Conservation (phyloP, 2,797 vertebrate genomes). For the Crocidura indochinensis region DNA sequence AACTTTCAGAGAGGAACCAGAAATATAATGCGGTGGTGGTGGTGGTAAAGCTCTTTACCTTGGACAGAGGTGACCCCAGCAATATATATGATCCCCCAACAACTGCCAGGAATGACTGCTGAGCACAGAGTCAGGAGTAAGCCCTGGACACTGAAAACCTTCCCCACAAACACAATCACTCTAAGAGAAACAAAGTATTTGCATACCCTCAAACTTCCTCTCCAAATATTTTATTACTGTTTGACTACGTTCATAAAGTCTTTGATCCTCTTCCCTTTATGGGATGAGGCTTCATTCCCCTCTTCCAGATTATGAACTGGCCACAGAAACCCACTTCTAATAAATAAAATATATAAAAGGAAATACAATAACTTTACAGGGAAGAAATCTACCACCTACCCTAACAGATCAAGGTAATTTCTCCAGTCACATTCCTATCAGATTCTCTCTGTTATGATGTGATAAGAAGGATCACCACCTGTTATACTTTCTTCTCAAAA, state of each 20-base stretch:
- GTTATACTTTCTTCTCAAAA: neutral
- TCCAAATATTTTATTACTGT: neutral
- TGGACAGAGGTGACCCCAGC: no score
- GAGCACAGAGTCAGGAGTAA: no score
- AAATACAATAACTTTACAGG: neutral
- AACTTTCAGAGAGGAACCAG: neutral
- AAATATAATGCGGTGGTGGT: no score
- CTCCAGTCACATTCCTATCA: neutral
- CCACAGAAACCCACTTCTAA: constrained; percentile 4
- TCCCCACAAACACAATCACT: no score
- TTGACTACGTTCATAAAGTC: constrained; percentile 34
- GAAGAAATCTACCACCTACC: constrained; percentile 25
- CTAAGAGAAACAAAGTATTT: constrained; percentile 25
- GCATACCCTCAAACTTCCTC: neutral
- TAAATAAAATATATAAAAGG: neutral
- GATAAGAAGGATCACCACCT: neutral
- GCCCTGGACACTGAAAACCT: no score
- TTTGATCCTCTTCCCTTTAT: neutral
- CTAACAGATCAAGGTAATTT: neutral
- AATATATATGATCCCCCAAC: no score
- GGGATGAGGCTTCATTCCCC: neutral
- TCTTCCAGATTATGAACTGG: no score
- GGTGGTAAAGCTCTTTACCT: no score
- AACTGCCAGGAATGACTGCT: no score
- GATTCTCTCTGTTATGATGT: neutral